These are phyloP conservation scores for Thinocorus orbignyianus DNA, from an alignment of 2,113 vertebrate species.

Conservation along the genomic window DNA sequence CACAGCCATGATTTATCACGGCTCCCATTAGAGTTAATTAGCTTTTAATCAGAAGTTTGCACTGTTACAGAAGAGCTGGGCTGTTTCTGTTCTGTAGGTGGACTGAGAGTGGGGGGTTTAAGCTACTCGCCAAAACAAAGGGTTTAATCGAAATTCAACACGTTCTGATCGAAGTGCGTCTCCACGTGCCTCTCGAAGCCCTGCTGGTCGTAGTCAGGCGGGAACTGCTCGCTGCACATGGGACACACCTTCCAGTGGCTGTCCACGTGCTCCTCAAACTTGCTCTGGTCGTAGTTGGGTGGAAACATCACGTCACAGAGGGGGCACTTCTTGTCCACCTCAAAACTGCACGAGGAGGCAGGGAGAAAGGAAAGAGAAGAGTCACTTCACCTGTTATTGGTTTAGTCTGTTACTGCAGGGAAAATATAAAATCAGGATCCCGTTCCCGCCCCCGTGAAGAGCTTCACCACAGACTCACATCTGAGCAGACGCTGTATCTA, in stretches of 20 bases:
- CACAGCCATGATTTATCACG: not conserved
- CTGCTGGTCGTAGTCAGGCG: slow-evolving; percentile 93
- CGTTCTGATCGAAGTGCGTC: slow-evolving; percentile 91
- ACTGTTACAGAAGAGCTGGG: not conserved
- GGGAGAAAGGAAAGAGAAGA: not conserved
- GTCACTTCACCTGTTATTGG: not conserved
- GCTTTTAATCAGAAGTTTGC: slow-evolving; percentile 39
- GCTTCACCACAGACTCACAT: not conserved
- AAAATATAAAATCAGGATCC: not conserved
- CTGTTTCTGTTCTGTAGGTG: not conserved
- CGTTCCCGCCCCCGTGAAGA: rapidly evolving
- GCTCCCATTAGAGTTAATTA: slow-evolving; percentile 29
- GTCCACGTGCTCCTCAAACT: slow-evolving; percentile 97
- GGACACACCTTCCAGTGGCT: slow-evolving; percentile 99
- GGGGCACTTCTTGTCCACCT: slow-evolving; percentile 93
- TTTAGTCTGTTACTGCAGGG: too few species aligned
- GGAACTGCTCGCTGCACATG: slow-evolving; percentile 98
- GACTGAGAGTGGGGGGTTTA: not conserved
- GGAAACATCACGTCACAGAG: slow-evolving; percentile 96
- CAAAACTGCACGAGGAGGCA: slow-evolving; percentile 70
- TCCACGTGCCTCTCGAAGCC: slow-evolving; percentile 95
- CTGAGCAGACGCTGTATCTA: not conserved
- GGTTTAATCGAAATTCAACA: slow-evolving; percentile 85
- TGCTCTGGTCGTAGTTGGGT: slow-evolving; percentile 95
- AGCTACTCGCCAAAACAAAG: slow-evolving; percentile 48